phyloP scores from a whole-genome alignment of 1,140 invertebrate species.

The Steinernema khuongi region DNA sequence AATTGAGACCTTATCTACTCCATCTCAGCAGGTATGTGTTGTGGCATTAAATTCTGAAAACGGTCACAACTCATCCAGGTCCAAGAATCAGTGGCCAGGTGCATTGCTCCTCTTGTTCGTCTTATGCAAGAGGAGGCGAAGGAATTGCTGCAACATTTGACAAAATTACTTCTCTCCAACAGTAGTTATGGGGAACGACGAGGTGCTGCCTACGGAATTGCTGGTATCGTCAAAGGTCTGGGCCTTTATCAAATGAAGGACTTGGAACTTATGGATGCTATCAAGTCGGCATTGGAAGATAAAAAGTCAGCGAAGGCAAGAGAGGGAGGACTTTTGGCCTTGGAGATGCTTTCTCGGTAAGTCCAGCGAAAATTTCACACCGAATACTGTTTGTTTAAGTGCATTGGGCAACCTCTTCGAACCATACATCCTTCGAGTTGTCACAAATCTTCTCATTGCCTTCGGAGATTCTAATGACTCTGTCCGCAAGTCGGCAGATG shows the following conservation, averaged over 20 bases:
- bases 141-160: constrained; percentile 76
- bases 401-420: constrained; percentile 72
- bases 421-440: constrained; percentile 92
- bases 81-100: constrained; percentile 94
- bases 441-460: constrained; percentile 86
- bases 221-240: constrained; percentile 83
- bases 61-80: constrained; percentile 65
- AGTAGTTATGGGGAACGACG: constrained; percentile 93
- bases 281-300: neutral
- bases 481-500: constrained; percentile 75
- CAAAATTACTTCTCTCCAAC: constrained; percentile 80
- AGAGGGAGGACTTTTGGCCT: constrained; percentile 91
- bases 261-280: neutral
- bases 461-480: constrained; percentile 86
- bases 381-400: constrained; percentile 31
- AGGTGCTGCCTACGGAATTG: constrained; percentile 81
- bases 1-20: constrained; percentile 83
- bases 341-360: constrained; percentile 83
- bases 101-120: constrained; percentile 83
- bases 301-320: constrained; percentile 20
- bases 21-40: constrained; percentile 76
- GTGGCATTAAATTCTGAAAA: neutral
- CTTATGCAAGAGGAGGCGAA: constrained; percentile 83
- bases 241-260: constrained; percentile 62
- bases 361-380: neutral